Base-by-base conservation (phyloP, 2,113 vertebrate genomes). In the Syngnathus scovelli region DNA sequence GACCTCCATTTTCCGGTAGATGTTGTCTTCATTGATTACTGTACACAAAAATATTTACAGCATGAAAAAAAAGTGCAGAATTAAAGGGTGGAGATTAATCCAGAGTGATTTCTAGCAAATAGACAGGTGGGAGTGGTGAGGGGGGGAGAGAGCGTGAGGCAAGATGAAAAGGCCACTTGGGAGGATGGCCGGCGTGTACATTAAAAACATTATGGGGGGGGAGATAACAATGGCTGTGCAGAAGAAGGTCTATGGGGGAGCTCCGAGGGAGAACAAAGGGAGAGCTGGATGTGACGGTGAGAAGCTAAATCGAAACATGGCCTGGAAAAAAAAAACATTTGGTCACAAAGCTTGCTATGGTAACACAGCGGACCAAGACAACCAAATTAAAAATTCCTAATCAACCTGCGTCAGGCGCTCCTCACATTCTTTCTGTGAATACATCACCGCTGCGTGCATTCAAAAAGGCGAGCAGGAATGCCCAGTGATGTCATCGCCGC, bases 161-260 rank as follows among this genome's bases (percentile, higher is more conserved):
- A 82, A 84, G 84, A 86, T 86, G 83, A 87, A 86, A 86, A 86
- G 83, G 80, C 83, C 66, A 76, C 69, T 61, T 41, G 58, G 65
- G 44, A 76, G 73, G 72, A 10, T 76, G 74, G 83, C 33, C 61
- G 71, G 64, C 78, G 82, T 83, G 75, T 72, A 70, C 82, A 86
- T 83, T 87, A 83, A 80, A 82, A 84, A 84, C 83, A 87, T 86
- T 87, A 85, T 71, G 76, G 77, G 49, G 48, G 61, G 71, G 72
- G 82, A 85, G 87, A 80, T 83, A 87, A 88, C 85, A 86, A 72
- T 79, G 84, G 68, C 72, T 7, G 74, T 74, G 79, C 78, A 81
- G 75, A 84, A 81, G 75, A 84, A 81, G 86, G 85, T 81, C 82
- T 81, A 74, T 56, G 54, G 15, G 44, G 44, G 44, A 62, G 76